A percentile compares a stretch with the other conserved stretches of the same genome.
Evolutionary conservation across 1,140 invertebrate species (phyloP).

Genomic region (Colletes gigas): DNA sequence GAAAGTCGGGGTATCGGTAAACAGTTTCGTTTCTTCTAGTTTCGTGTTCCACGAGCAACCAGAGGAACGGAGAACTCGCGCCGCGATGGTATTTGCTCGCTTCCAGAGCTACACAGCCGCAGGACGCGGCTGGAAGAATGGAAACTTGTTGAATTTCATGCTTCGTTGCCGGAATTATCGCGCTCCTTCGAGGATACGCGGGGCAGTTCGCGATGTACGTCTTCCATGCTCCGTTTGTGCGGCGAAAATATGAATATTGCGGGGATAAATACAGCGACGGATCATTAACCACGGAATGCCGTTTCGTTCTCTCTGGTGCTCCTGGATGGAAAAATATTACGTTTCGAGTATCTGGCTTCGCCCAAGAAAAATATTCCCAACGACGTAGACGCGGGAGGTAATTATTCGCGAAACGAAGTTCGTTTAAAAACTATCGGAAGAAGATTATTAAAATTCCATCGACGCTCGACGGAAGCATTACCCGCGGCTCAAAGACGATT

Average conservation of each 20-base stretch:
- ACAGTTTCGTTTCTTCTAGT: conserved; percentile 20
- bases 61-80: background rate
- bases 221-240: no score
- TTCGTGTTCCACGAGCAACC: background rate
- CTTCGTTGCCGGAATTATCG: conserved; percentile 15
- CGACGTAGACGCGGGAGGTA: no score
- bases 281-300: no score
- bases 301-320: no score
- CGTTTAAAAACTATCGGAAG: background rate
- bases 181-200: background rate
- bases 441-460: background rate
- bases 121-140: background rate
- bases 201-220: no score
- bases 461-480: background rate
- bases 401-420: no score
- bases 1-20: conserved; percentile 4
- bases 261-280: no score
- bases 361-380: no score
- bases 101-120: background rate
- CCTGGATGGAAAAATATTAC: no score
- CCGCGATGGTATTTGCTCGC: background rate
- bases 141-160: conserved; percentile 20
- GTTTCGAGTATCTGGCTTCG: no score
- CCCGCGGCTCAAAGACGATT: background rate
- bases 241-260: no score